Base-by-base conservation (phyloP, 92 coral and sea anemone genomes). In the Parazoanthus swiftii region DNA sequence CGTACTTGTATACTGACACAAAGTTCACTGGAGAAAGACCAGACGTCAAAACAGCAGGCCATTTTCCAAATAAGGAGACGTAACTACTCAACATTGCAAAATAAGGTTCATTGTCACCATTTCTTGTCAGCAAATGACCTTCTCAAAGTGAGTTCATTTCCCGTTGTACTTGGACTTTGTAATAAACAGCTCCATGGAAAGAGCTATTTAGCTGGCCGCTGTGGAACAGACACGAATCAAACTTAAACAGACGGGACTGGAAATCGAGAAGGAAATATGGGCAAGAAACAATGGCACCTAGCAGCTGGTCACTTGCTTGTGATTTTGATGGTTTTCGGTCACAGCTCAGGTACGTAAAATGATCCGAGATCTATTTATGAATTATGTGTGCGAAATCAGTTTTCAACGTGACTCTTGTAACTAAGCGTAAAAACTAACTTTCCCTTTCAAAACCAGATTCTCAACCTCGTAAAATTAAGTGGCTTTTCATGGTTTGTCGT, bases 141-240 rank as follows among this genome's bases (percentile, higher is more conserved):
- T 80, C 1, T 23, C 48, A 29, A n/a, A 21, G 77, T 67, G 86
- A 66, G 66, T 8, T 67, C 20, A 82, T 67, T 65, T 82, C 86
- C 86, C n/a, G 86, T 42, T 42, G 25, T 67, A 43, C 18, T 26
- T 71, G 86, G 86, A 82, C 86, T 82, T 82, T 82, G 86, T 10
- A 67, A 67, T 65, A 70, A 38, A 63, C 43, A 67, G 8, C 13
- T 66, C 29, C 37, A 23, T 35, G 10, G 58, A 38, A 38, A 67
- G 25, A 63, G 37, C 35, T 82, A 82, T 82, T 82, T 82, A 82
- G 86, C 76, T 82, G 76, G 25, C 9, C 15, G 67, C 56, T 43
- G 54, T 63, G 37, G 23, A 43, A 70, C 58, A 67, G 39, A 42
- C 39, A n/a, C 39, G 58, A 82, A 39, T 67, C 73, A 43, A 14